Percentiles rank a stretch among this genome's conserved stretches.
phyloP scores from a whole-genome alignment of 2,797 vertebrate genomes.

The Peromyscus aztecus region DNA sequence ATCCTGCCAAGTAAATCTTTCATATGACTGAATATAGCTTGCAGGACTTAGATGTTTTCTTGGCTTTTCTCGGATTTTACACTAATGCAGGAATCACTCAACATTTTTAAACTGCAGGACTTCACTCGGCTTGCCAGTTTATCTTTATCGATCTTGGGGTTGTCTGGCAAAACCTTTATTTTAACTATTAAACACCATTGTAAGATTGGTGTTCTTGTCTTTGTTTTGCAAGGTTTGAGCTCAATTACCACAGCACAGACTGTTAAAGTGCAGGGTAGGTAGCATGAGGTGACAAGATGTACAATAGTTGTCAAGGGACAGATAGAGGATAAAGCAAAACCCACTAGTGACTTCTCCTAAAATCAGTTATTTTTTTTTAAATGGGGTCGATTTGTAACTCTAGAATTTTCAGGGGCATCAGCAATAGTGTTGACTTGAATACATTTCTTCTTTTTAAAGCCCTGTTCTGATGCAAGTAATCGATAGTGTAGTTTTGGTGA shows the following conservation, averaged over 20 bases:
- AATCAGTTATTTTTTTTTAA: constrained; percentile 48
- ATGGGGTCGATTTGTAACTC: constrained; percentile 9
- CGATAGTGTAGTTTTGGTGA: constrained; percentile 77
- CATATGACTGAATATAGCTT: constrained; percentile 18
- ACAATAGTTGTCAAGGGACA: constrained; percentile 30
- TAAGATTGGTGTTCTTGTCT: constrained; percentile 42
- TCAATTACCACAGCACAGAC: background rate
- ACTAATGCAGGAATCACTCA: constrained; percentile 36
- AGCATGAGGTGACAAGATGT: constrained; percentile 38
- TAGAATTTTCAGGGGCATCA: constrained; percentile 66
- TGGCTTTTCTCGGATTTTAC: constrained; percentile 32
- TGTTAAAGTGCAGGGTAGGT: constrained; percentile 11
- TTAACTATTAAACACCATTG: constrained; percentile 47
- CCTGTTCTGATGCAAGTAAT: constrained; percentile 77
- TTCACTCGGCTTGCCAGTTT: constrained; percentile 54
- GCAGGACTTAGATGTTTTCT: constrained; percentile 32
- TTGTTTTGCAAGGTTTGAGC: constrained; percentile 37
- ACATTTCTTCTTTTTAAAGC: constrained; percentile 53
- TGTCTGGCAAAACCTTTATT: constrained; percentile 31
- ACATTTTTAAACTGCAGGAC: constrained; percentile 52
- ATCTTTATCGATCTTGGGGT: constrained; percentile 11
- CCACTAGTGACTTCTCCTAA: constrained; percentile 51
- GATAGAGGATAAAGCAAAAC: constrained; percentile 49
- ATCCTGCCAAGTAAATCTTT: constrained; percentile 53
- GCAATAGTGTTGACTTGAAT: constrained; percentile 69